Conservation (phyloP, 2,797 vertebrate genomes). For the Pteropus rufus region DNA sequence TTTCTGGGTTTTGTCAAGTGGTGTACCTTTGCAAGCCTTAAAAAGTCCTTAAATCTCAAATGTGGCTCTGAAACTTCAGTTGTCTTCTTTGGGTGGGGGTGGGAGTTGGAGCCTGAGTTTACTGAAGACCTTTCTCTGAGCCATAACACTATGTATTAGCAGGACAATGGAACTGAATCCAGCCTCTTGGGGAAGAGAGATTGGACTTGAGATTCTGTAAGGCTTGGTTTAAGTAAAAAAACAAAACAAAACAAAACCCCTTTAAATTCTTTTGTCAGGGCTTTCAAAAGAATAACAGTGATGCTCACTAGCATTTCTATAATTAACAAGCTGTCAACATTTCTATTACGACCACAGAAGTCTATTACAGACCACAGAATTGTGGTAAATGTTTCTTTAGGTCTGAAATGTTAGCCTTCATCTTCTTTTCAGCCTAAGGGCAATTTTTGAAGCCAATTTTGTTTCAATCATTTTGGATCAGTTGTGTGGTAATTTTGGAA, state of each 20-base stretch:
- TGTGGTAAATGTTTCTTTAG: constrained; percentile 77
- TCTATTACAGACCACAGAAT: constrained; percentile 75
- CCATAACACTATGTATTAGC: constrained; percentile 8
- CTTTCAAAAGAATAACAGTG: constrained; percentile 73
- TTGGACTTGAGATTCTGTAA: constrained; percentile 56
- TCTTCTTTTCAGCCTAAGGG: constrained; percentile 77
- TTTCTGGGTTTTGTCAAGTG: constrained; percentile 29
- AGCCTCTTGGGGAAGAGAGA: constrained; percentile 43
- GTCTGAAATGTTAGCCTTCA: constrained; percentile 76
- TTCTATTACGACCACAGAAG: constrained; percentile 71
- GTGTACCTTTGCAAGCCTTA: background rate
- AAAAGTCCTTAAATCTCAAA: constrained; percentile 32
- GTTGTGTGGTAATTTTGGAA: constrained; percentile 77
- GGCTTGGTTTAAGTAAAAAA: constrained; percentile 53
- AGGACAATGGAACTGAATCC: constrained; percentile 46
- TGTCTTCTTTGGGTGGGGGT: background rate
- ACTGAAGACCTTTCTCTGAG: constrained; percentile 45
- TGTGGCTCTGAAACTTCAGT: background rate
- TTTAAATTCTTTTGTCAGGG: constrained; percentile 68
- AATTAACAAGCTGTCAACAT: constrained; percentile 77
- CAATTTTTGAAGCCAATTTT: constrained; percentile 80
- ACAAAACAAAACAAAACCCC: background rate
- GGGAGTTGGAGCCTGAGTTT: background rate
- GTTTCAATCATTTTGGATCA: constrained; percentile 80
- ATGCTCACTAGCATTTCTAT: constrained; percentile 66